phyloP scores from a whole-genome alignment of 2,888 invertebrate genomes.

The Heteromurus nitidus region DNA sequence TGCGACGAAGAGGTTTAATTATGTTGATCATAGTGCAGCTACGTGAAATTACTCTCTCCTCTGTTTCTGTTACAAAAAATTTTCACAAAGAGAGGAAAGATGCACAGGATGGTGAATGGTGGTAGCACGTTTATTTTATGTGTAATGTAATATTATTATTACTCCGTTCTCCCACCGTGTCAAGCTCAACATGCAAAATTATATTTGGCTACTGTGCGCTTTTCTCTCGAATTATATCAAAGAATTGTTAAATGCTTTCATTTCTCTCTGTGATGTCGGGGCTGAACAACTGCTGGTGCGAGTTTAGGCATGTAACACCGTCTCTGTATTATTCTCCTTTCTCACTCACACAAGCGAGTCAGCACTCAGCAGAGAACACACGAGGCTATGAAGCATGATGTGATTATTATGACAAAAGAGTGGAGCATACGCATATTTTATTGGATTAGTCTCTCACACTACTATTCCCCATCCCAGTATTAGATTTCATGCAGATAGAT shows the following conservation, averaged over 20 bases:
- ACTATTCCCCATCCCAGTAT: no score
- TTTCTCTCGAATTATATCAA: no score
- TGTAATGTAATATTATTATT: conserved; percentile 32
- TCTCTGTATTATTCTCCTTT: neutral
- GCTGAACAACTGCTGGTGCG: no score
- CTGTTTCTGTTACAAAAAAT: conserved; percentile 1
- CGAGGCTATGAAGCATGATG: conserved; percentile 38
- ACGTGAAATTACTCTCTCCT: neutral
- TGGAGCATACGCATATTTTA: conserved; percentile 13
- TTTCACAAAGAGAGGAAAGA: conserved; percentile 18
- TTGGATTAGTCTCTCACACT: neutral
- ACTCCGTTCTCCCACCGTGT: neutral
- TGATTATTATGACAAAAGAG: conserved; percentile 41
- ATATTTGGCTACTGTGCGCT: no score
- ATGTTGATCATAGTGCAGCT: conserved; percentile 39
- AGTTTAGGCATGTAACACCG: no score
- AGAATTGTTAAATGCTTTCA: neutral
- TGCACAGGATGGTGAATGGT: neutral
- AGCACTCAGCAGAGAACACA: neutral
- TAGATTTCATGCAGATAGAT: no score
- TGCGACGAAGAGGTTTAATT: conserved; percentile 51
- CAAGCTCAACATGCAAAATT: neutral
- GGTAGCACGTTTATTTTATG: conserved; percentile 41
- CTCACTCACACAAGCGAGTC: conserved; percentile 2
- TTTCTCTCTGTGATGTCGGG: neutral